Evolutionary conservation across 2,797 vertebrate genomes (phyloP).

Genomic region (Anguilla megastoma): DNA sequence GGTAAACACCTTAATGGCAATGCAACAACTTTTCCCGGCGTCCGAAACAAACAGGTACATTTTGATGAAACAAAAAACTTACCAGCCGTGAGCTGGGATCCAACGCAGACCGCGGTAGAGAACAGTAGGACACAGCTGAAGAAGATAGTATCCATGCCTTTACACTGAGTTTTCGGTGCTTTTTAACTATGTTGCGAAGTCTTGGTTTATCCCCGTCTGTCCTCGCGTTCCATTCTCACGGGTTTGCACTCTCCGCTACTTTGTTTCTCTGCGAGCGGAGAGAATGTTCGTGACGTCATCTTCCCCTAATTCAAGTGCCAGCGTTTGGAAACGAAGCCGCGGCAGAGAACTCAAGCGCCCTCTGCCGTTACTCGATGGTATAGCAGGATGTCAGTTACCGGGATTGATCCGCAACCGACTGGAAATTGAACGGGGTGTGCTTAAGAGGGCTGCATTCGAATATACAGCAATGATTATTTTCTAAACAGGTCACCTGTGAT

Average conservation of each 20-base stretch:
- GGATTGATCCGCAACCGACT: background rate
- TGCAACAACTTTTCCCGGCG: background rate
- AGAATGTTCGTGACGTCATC: slow-evolving; percentile 1
- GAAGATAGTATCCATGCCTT: slow-evolving; percentile 13
- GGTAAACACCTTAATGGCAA: background rate
- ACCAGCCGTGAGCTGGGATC: background rate
- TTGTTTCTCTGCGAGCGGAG: slow-evolving; percentile 2
- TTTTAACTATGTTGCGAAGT: background rate
- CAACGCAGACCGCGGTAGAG: background rate
- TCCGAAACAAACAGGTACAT: background rate
- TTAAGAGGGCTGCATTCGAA: background rate
- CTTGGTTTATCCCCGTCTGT: slow-evolving; percentile 16
- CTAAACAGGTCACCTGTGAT: background rate
- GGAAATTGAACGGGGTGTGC: background rate
- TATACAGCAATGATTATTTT: background rate
- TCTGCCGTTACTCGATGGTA: background rate
- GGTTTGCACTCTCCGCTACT: slow-evolving; percentile 11
- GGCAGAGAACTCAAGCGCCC: background rate
- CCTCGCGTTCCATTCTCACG: slow-evolving; percentile 5
- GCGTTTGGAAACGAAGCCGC: background rate
- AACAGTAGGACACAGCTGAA: background rate
- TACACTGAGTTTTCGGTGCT: background rate
- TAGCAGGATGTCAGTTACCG: background rate
- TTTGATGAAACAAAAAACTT: slow-evolving; percentile 7
- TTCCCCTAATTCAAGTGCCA: background rate